Evolutionary conservation across 35 echinoderm and acorn worm genomes (phyloP), one percentile per base, ranked within the genome.

Genomic region (Antedon bifida): DNA sequence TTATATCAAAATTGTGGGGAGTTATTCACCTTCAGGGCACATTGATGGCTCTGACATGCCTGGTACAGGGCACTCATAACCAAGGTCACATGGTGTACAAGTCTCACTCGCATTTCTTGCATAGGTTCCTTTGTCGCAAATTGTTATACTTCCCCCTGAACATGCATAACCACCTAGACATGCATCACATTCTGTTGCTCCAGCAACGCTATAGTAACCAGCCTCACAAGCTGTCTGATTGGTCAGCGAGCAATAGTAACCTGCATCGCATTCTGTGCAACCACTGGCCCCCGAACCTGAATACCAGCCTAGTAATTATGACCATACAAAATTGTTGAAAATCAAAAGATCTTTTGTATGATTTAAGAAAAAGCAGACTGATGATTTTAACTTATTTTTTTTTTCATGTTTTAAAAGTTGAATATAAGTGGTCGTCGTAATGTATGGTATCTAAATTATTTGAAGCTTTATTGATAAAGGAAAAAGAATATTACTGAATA

Each of bases 151-250:
- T 51, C 36, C 34, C 79, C 79, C 73, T 23, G 78, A 23, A 64
- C 94, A 97, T 36, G 77, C 79, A 39, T 88, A 97, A 0, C 94
- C 94, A 21, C 87, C 90, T 39, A 85, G 87, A 76, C 94, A 97
- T 4, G 75, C 38, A 30, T 80, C 32, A 36, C 94, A 97, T 0
- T 76, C 79, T 64, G 83, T 85, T 32, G 87, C 87, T 30, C 90
- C 85, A 0, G 87, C 87, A 33, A 82, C 79, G 77, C 90, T 92
- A 83, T 92, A 92, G 34, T 81, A 90, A 10, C 90, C 90, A 16
- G 77, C 38, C 35, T 45, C 39, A 83, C 94, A 97, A 31, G 85
- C 5, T 26, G 44, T 82, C 38, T 92, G 39, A 8, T 39, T 84
- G 29, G 77, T 87, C 1, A 78, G 28, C 17, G 90, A 85, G 76